Evolutionary conservation across 1,140 invertebrate genomes (phyloP).

Genomic region (Panagrolaimus sp.): DNA sequence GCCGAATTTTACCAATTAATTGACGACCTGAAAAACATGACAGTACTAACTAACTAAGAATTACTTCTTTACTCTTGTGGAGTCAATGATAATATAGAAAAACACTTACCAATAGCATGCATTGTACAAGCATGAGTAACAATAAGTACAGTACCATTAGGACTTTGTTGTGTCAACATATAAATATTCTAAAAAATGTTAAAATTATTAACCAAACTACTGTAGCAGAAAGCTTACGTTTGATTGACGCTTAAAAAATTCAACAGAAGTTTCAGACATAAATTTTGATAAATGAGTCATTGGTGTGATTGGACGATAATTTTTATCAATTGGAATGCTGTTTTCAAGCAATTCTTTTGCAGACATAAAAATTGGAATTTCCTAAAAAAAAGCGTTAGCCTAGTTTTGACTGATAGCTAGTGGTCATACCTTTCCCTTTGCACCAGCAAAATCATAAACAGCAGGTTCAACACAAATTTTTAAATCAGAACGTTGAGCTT

Average conservation of each 20-base stretch:
- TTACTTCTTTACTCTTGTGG: too few relatives aligned
- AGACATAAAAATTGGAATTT: conserved; percentile 4
- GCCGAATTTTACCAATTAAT: too few relatives aligned
- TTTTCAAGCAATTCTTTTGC: not conserved
- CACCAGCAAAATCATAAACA: not conserved
- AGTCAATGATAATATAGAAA: too few relatives aligned
- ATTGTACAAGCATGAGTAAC: not conserved
- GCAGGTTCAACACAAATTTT: conserved; percentile 5
- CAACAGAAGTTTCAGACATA: not conserved
- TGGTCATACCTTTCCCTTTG: not conserved
- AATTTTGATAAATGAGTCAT: not conserved
- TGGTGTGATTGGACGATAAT: not conserved
- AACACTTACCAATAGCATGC: not conserved
- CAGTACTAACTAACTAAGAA: too few relatives aligned
- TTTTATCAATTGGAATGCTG: not conserved
- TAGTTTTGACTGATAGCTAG: not conserved
- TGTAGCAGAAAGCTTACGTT: not conserved
- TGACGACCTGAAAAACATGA: too few relatives aligned
- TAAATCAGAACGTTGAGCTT: not conserved
- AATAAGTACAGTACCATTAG: not conserved
- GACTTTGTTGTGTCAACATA: not conserved
- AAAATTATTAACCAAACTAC: not conserved
- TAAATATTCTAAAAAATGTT: not conserved
- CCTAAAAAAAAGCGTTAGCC: not conserved
- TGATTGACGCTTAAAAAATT: conserved; percentile 11